These are phyloP conservation scores for Carposina sasakii DNA, from an alignment of 1,140 invertebrate species.

Conservation along the genomic window DNA sequence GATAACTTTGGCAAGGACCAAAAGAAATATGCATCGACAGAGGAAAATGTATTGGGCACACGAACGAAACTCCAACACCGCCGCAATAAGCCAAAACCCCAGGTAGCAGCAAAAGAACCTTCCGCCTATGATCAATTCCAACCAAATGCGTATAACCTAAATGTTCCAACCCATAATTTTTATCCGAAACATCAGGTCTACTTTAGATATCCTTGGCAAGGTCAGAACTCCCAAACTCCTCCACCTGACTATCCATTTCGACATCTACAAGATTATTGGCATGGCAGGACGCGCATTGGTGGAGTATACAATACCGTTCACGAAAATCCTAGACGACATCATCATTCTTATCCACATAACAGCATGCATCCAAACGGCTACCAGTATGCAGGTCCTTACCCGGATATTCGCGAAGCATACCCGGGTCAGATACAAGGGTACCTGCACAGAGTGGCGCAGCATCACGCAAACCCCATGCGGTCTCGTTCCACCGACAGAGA, in stretches of 20 bases:
- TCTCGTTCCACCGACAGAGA: constrained; percentile 48
- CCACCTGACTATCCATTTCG: constrained; percentile 57
- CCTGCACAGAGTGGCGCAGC: constrained; percentile 33
- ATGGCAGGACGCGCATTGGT: constrained; percentile 45
- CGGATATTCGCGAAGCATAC: constrained; percentile 34
- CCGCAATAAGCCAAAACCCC: constrained; percentile 45
- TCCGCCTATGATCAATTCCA: constrained; percentile 6
- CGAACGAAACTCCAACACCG: constrained; percentile 60
- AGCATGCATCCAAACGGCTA: constrained; percentile 46
- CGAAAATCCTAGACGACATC: constrained; percentile 56
- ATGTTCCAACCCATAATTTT: constrained; percentile 11
- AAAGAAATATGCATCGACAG: constrained; percentile 38
- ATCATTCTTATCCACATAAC: constrained; percentile 56
- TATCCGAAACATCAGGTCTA: constrained; percentile 36
- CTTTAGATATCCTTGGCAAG: constrained; percentile 54
- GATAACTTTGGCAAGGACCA: constrained; percentile 58
- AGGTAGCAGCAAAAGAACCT: constrained; percentile 21
- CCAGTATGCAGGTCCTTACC: constrained; percentile 25
- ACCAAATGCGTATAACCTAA: constrained; percentile 19
- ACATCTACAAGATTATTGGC: constrained; percentile 64
- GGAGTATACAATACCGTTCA: constrained; percentile 49
- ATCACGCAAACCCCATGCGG: constrained; percentile 37
- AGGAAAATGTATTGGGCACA: constrained; percentile 56
- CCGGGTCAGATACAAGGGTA: constrained; percentile 36
- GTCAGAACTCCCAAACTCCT: constrained; percentile 39